Evolutionary conservation across 2,888 invertebrate species (phyloP).

Genomic region (Stenolophus ochropezus): DNA sequence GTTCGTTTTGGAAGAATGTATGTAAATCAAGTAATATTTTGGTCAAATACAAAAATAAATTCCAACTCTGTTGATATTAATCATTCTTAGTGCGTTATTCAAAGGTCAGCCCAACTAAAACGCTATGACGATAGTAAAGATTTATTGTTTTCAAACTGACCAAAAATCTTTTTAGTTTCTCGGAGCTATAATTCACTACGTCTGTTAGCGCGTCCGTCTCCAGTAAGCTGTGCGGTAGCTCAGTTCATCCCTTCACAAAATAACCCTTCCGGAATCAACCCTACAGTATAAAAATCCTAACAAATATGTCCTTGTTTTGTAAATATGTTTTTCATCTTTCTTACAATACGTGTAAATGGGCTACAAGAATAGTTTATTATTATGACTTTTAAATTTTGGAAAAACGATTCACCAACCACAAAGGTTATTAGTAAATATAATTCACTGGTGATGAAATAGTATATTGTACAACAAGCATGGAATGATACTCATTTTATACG

Average conservation of each 20-base stretch:
- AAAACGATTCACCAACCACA: too few relatives aligned
- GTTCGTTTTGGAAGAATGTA: not conserved
- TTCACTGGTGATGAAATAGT: too few relatives aligned
- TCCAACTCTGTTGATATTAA: not conserved
- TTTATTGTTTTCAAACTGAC: conserved; percentile 7
- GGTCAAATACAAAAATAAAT: not conserved
- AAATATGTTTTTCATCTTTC: too few relatives aligned
- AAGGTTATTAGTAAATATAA: too few relatives aligned
- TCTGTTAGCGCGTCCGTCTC: not conserved
- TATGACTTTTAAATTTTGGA: too few relatives aligned
- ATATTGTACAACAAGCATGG: too few relatives aligned
- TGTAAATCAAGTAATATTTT: not conserved
- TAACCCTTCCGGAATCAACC: not conserved
- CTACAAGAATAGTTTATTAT: too few relatives aligned
- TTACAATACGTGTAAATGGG: too few relatives aligned
- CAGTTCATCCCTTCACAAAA: not conserved
- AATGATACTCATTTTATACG: too few relatives aligned
- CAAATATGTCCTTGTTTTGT: too few relatives aligned
- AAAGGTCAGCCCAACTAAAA: not conserved
- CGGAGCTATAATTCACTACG: not conserved
- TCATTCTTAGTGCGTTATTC: not conserved
- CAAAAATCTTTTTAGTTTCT: conserved; percentile 6
- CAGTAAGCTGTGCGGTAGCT: not conserved
- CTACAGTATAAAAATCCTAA: too few relatives aligned
- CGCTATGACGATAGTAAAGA: conserved; percentile 3